These are phyloP conservation scores for Caenorhabditis virilis DNA, from an alignment of 2,888 invertebrate species.

Conservation along the genomic window DNA sequence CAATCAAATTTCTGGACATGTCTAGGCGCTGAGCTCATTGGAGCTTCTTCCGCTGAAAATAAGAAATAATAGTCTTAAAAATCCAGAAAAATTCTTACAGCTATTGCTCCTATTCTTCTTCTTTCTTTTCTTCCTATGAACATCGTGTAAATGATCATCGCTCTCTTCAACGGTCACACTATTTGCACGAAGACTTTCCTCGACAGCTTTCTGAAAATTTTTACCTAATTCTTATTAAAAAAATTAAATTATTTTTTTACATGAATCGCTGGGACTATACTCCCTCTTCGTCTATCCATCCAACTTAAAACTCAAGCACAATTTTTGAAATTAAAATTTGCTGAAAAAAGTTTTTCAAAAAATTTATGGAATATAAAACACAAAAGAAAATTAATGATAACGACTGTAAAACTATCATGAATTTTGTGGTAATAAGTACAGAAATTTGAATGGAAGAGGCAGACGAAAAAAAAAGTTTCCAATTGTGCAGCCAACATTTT, in stretches of 20 bases:
- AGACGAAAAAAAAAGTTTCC: no score
- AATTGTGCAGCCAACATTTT: no score
- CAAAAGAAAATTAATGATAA: no score
- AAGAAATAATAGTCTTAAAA: no score
- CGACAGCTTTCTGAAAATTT: slow-evolving; percentile 35
- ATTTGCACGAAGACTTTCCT: slow-evolving; percentile 36
- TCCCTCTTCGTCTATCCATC: slow-evolving; percentile 39
- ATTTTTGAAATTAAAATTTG: no score
- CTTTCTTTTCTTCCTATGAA: slow-evolving; percentile 15
- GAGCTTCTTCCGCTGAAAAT: slow-evolving; percentile 22
- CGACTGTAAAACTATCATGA: no score
- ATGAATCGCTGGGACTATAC: slow-evolving; percentile 32
- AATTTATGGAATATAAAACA: no score
- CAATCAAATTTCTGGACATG: slow-evolving; percentile 54
- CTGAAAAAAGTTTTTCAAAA: no score
- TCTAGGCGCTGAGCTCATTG: slow-evolving; percentile 36
- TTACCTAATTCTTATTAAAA: not conserved
- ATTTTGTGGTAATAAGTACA: no score
- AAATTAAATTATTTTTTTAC: slow-evolving; percentile 3
- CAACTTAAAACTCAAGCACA: slow-evolving; percentile 7
- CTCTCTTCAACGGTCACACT: slow-evolving; percentile 28
- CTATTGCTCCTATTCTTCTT: slow-evolving; percentile 21
- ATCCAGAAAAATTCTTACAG: not conserved
- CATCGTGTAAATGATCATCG: slow-evolving; percentile 1
- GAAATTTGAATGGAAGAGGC: no score